Evolutionary conservation across 2,888 invertebrate species (phyloP), one percentile per base, ranked within the genome.

Genomic region (Leptinotarsa tumamoca): DNA sequence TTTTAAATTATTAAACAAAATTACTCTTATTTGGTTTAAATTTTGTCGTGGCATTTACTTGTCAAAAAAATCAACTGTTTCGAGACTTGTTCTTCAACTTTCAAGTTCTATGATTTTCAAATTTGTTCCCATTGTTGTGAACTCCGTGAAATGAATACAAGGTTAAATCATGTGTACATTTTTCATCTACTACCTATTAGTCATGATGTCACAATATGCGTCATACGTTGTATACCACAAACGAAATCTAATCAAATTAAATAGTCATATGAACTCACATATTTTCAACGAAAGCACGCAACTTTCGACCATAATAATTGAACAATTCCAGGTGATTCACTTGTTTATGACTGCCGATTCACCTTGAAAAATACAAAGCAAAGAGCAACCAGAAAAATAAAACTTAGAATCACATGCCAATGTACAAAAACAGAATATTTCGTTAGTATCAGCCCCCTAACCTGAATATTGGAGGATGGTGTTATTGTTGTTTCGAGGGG

Each of bases 401-500:
- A 71, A 71, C 49, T 17, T 43, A 71, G 54, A 5, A 66, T 27
- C 52, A 27, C n/a, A 52, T 7, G 21, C 68, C 18, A n/a, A 33
- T 4, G 21, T 50, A 23, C 4, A 23, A 67, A 56, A 56, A 67
- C 33, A 27, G 18, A 7, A 4, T 27, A 67, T 43, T 14, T 63
- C 52, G 63, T 21, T 21, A 52, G 43, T 66, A 71, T 23, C 49
- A 56, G 43, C 61, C n/a, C 21, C 61, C 76, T 78, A 74, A 83
- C 83, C 83, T 82, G 83, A 76, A 70, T 83, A 83, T 74, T 82
- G 83, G 68, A 83, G 74, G 54, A 80, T 81, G 27, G 80, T 83
- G 72, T 80, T 80, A 72, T 80, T 80, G 68, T 78, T 79, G 73
- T 76, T 73, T n/a, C 72, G 49, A 52, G 54, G 51, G 51, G 50